Conservation (phyloP, 1,140 invertebrate species). For the Ceratosolen solmsi region DNA sequence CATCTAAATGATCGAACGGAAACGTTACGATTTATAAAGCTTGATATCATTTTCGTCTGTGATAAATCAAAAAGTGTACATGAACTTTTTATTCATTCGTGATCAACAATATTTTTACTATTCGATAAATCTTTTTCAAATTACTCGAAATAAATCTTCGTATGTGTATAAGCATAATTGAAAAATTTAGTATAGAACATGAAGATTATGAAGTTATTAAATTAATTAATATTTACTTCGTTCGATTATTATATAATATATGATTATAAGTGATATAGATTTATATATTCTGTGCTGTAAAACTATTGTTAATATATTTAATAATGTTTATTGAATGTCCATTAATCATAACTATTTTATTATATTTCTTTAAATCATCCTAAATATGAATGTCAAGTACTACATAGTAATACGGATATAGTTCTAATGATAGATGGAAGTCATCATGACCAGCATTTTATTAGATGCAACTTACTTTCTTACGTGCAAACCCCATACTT, state of each 20-base stretch:
- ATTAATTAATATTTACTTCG: not conserved
- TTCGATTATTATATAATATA: not conserved
- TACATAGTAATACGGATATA: not conserved
- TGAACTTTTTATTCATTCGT: constrained; percentile 14
- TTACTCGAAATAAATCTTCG: constrained; percentile 19
- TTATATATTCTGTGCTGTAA: not conserved
- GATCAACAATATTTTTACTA: constrained; percentile 37
- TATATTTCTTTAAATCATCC: not conserved
- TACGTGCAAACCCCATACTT: not conserved
- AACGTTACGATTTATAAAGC: constrained; percentile 41
- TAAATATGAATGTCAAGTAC: no score
- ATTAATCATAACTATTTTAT: not conserved
- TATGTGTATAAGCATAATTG: not conserved
- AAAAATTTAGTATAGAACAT: not conserved
- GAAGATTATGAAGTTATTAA: not conserved
- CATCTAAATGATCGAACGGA: constrained; percentile 37
- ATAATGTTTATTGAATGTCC: not conserved
- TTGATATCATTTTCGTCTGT: constrained; percentile 37
- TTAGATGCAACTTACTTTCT: not conserved
- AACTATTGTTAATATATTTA: not conserved
- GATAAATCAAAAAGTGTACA: constrained; percentile 41
- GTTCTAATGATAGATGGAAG: not conserved
- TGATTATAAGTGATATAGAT: not conserved
- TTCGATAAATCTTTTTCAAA: constrained; percentile 37
- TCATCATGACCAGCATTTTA: not conserved